A percentile compares a stretch with the other conserved stretches of the same genome.
These are phyloP conservation scores for Philonicus albiceps DNA, from an alignment of 2,888 invertebrate genomes.

Conservation along the genomic window DNA sequence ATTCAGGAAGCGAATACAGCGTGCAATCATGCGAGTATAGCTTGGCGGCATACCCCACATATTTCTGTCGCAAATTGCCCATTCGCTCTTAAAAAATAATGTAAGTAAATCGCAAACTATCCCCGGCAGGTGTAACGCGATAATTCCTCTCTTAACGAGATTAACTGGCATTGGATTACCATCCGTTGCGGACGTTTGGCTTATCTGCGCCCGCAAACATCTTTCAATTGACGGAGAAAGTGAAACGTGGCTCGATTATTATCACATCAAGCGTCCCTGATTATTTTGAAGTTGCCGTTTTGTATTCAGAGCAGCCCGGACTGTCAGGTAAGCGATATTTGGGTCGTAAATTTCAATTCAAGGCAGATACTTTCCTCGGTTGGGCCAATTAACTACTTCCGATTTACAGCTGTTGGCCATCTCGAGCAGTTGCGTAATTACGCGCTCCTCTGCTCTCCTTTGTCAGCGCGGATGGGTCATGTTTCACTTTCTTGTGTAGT, in stretches of 20 bases:
- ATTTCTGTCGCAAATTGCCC: neutral
- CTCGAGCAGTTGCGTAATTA: neutral
- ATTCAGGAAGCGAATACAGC: neutral
- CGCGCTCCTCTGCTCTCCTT: neutral
- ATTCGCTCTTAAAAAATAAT: neutral
- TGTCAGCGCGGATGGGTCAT: neutral
- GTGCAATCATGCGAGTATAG: neutral
- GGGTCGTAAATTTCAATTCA: constrained; percentile 19
- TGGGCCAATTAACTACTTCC: constrained; percentile 1
- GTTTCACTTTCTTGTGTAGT: neutral
- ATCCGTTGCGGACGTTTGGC: neutral
- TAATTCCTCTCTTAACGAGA: neutral
- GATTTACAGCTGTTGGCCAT: neutral
- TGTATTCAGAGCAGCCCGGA: neutral
- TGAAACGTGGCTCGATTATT: constrained; percentile 48
- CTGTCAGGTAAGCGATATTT: neutral
- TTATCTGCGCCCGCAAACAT: neutral
- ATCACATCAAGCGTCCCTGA: constrained; percentile 30
- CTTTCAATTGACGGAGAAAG: constrained; percentile 41
- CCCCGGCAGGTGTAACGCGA: neutral
- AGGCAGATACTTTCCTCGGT: neutral
- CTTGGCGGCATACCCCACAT: neutral
- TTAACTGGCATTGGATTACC: neutral
- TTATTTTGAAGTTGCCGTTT: neutral
- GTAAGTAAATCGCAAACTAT: neutral